phyloP scores from a whole-genome alignment of 2,797 vertebrate species.

The Heterohyrax brucei region DNA sequence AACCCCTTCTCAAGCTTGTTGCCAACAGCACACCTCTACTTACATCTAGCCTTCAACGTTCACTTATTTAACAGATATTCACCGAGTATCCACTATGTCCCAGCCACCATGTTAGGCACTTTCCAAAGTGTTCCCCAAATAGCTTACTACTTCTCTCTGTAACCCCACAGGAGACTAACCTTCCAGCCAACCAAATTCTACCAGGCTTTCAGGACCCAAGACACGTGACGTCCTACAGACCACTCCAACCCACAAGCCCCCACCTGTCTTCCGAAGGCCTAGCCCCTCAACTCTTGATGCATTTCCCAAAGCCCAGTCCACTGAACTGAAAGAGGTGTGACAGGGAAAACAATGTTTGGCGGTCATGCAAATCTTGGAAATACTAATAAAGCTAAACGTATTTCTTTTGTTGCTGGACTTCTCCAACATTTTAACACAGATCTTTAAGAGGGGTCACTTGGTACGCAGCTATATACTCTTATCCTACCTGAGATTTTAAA shows the following conservation, averaged over 20 bases:
- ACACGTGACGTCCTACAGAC: not conserved
- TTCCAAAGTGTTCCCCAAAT: not conserved
- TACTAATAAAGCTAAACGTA: not conserved
- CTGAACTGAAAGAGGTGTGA: not conserved
- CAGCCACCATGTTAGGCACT: not conserved
- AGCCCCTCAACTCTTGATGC: not conserved
- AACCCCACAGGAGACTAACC: not conserved
- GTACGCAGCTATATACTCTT: not conserved
- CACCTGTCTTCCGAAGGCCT: not conserved
- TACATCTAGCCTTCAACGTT: not conserved
- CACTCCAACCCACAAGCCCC: not conserved
- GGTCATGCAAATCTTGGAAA: not conserved
- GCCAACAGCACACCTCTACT: not conserved
- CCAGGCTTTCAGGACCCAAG: not conserved
- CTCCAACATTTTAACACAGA: not conserved
- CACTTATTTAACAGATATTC: not conserved
- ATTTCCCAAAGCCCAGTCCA: not conserved
- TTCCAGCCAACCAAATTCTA: not conserved
- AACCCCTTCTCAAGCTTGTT: not conserved
- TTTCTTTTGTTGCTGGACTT: not conserved
- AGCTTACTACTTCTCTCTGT: not conserved
- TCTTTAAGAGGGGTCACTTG: not conserved
- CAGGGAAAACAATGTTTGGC: not conserved
- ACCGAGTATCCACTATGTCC: not conserved
- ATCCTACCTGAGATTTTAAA: not conserved